Evolutionary conservation across 2,888 invertebrate species (phyloP), one percentile per base, ranked within the genome.

Genomic region (Gymnocheta viridis): DNA sequence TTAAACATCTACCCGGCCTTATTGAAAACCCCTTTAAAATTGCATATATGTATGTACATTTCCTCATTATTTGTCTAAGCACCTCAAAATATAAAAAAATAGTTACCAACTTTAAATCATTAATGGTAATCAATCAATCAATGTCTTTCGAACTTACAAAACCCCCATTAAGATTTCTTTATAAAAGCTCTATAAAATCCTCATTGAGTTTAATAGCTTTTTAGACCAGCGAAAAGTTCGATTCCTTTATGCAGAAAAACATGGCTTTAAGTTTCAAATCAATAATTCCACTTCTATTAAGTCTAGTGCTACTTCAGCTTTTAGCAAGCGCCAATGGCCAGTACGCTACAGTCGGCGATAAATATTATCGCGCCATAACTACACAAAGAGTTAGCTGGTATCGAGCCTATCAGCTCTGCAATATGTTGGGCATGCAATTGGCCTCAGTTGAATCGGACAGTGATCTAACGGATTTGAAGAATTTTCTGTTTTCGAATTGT

Each of bases 331-430:
- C 29, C 10, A 51, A 17, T 32, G 44, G 51, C 19, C 54, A 64
- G 12, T 19, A 27, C 1, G 22, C 19, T 7, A 27, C 22, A 0
- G 14, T 64, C 6, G 74, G 74, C 17, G 64, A 74, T 1, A 74
- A 54, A 4, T 38, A 32, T 44, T 74, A 74, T 44, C 41, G 29
- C 0, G 17, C 29, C 5, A 12, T 54, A 44, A 64, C 64, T 0
- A 19, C 19, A 2, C 27, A 69, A 49, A 78, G 60, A 19, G 77
- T 60, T 0, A 78, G 69, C 32, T 78, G 77, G 77, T 69, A 60
- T 69, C 58, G 41, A 4, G 77, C 77, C 0, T 38, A 60, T 41
- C 77, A 69, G 12, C 3, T 69, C 3, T 78, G 77, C 4, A 3
- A 17, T 1, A 5, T 4, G 6, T 4, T 58, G 6, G 58, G 49